These are phyloP conservation scores for Tetramorium simillimum DNA, from an alignment of 1,140 invertebrate genomes.

Conservation along the genomic window DNA sequence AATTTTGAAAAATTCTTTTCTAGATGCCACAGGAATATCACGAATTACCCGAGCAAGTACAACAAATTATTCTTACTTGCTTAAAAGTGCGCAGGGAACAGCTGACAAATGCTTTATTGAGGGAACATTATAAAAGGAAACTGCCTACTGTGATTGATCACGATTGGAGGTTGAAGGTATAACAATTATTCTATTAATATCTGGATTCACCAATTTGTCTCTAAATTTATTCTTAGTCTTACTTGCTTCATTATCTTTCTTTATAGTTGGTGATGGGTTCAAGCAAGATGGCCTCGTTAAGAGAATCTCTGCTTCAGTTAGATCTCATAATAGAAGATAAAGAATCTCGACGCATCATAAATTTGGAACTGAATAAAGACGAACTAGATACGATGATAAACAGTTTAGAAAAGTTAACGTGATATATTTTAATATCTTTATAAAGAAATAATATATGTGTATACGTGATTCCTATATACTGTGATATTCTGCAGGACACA, in stretches of 20 bases:
- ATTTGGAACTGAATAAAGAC: conserved; percentile 79
- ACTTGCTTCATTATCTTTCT: background rate
- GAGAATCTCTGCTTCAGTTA: conserved; percentile 80
- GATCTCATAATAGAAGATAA: conserved; percentile 77
- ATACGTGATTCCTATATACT: background rate
- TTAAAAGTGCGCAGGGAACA: conserved; percentile 77
- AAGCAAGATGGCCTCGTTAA: conserved; percentile 79
- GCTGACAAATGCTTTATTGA: conserved; percentile 73
- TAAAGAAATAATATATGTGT: conserved; percentile 11
- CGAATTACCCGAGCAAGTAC: conserved; percentile 76
- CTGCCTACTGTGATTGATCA: conserved; percentile 78
- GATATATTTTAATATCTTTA: conserved; percentile 28
- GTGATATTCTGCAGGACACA: background rate
- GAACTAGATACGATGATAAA: conserved; percentile 81
- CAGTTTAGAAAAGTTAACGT: conserved; percentile 69
- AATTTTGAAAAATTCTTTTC: conserved; percentile 15
- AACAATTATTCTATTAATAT: background rate
- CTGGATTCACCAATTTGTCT: background rate
- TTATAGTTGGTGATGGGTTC: conserved; percentile 82
- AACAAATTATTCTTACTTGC: conserved; percentile 74
- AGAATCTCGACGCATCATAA: conserved; percentile 67
- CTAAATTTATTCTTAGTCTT: background rate
- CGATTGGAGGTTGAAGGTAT: conserved; percentile 82
- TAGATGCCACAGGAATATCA: conserved; percentile 81
- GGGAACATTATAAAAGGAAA: conserved; percentile 72